Evolutionary conservation across 2,797 vertebrate species (phyloP).

Genomic region (Podargus strigoides): DNA sequence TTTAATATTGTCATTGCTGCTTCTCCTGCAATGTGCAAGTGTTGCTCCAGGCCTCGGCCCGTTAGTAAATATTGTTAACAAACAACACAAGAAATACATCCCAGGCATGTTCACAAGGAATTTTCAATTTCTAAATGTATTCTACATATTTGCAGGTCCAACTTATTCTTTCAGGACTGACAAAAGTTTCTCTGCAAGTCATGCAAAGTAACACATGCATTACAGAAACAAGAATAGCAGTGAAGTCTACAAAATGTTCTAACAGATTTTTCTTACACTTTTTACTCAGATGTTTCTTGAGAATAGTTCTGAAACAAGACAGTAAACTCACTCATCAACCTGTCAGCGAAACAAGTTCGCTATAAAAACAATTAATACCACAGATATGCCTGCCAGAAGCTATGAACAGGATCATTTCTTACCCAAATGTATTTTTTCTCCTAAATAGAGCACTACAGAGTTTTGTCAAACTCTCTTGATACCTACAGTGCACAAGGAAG

Average conservation of each 20-base stretch:
- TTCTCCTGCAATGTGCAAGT: neutral
- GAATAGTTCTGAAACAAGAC: neutral
- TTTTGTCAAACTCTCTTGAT: constrained; percentile 31
- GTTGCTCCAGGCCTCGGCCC: neutral
- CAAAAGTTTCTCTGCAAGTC: neutral
- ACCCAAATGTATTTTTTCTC: neutral
- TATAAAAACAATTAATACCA: neutral
- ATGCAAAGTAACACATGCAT: neutral
- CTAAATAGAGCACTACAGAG: neutral
- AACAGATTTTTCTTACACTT: neutral
- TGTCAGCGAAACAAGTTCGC: neutral
- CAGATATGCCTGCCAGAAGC: neutral
- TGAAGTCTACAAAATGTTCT: neutral
- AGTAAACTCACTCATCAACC: neutral
- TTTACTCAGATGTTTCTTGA: neutral
- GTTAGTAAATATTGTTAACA: neutral
- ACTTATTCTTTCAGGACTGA: neutral
- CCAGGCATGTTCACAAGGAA: neutral
- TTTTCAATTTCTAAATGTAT: neutral
- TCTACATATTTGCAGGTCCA: neutral
- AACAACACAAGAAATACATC: neutral
- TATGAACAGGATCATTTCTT: neutral
- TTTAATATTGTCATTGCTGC: neutral
- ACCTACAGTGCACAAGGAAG: constrained; percentile 79
- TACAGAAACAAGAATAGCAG: constrained; percentile 40